These are phyloP conservation scores for Sebastes matsubarae DNA, from an alignment of 2,797 vertebrate genomes.

Conservation along the genomic window DNA sequence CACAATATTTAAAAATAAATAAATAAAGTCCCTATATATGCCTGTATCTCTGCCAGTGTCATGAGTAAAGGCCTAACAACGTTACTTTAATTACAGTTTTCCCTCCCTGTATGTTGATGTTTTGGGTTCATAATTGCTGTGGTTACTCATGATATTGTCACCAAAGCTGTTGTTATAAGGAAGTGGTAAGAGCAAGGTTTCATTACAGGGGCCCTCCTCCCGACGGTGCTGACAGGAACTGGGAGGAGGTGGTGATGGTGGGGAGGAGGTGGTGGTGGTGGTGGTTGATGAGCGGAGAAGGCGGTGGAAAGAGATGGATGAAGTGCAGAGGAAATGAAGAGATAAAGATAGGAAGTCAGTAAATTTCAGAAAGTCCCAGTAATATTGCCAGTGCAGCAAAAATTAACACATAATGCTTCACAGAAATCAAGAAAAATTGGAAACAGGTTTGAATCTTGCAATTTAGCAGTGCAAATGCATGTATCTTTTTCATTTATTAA, in stretches of 20 bases:
- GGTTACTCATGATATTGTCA: constrained; percentile 50
- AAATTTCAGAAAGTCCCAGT: neutral
- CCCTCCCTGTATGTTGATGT: constrained; percentile 36
- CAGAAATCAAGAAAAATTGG: neutral
- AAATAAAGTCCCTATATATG: neutral
- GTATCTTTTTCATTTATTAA: neutral
- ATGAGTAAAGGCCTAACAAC: neutral
- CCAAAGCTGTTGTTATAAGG: constrained; percentile 49
- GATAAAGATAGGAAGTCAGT: constrained; percentile 47
- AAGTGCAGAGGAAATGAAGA: constrained; percentile 61
- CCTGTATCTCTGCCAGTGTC: neutral
- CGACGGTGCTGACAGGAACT: constrained; percentile 49
- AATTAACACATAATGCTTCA: neutral
- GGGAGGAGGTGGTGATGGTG: neutral
- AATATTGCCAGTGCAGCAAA: neutral
- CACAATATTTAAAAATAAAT: constrained; percentile 3
- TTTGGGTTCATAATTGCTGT: constrained; percentile 63
- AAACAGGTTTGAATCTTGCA: neutral
- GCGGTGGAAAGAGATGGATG: constrained; percentile 52
- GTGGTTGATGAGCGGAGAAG: constrained; percentile 18
- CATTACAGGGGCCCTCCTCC: constrained; percentile 60
- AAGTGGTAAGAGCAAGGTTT: constrained; percentile 65
- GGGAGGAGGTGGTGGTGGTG: neutral
- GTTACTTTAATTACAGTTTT: constrained; percentile 52
- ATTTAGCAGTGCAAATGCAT: neutral